Evolutionary conservation across 2,113 vertebrate species (phyloP).

Genomic region (Girardinichthys multiradiatus): DNA sequence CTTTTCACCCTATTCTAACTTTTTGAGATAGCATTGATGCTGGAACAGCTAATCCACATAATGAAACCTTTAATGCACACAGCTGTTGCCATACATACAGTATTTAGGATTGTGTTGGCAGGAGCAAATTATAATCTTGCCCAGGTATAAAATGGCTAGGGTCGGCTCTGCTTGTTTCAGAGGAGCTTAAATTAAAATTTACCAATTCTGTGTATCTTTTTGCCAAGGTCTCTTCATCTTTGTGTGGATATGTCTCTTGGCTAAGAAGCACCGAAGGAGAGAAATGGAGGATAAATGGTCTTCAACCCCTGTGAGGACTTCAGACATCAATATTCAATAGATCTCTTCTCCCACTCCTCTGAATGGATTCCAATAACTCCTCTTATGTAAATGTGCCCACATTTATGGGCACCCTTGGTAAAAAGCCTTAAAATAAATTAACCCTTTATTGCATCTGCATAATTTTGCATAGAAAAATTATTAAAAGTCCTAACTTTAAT

Average conservation of each 20-base stretch:
- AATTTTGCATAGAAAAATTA: background rate
- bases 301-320: background rate
- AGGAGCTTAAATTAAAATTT: background rate
- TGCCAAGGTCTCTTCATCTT: background rate
- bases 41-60: too few relatives aligned
- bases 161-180: background rate
- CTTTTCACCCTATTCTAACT: too few relatives aligned
- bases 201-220: background rate
- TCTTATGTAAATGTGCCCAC: background rate
- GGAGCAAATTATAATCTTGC: too few relatives aligned
- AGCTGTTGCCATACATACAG: too few relatives aligned
- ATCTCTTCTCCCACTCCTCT: background rate
- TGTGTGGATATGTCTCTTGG: slow-evolving; percentile 7
- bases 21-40: too few relatives aligned
- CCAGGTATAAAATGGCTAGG: too few relatives aligned
- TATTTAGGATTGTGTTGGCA: too few relatives aligned
- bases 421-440: background rate
- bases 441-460: background rate
- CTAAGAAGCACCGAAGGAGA: background rate
- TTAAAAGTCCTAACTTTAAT: background rate
- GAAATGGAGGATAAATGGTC: slow-evolving; percentile 6
- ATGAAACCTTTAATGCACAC: too few relatives aligned
- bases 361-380: background rate
- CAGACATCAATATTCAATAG: background rate
- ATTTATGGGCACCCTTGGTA: background rate